Base-by-base conservation (phyloP, 1,140 invertebrate species). In the Achroia grisella region DNA sequence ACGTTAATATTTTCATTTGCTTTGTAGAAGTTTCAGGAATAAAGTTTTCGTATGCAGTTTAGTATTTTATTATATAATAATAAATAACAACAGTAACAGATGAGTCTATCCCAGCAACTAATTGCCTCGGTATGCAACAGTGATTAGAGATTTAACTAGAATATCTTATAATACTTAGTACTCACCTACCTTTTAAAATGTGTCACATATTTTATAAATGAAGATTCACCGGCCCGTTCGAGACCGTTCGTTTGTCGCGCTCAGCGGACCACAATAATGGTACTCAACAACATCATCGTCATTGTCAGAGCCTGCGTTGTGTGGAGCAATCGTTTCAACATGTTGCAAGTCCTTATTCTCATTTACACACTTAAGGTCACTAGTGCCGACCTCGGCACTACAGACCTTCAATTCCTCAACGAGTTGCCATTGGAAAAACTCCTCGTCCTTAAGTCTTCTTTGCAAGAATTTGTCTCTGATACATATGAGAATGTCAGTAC, bases 381-480 rank as follows among this genome's bases (percentile, higher is more conserved):
- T 13, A 37, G 23, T 0, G 47, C 44, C 2, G 60, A 73, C 15
- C 40, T 61, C 10, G 53, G 56, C 0, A 64, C 59, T 3, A 67
- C 72, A 40, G 71, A 79, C 30, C 43, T 86, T 11, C 61, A 77
- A 40, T 71, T 70, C 10, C 59, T 87, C 4, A 83, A 81, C 44
- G 76, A 85, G 52, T 39, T 87, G 13, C 63, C 75, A 4, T 43
- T 87, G 10, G 72, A 86, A 9, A 87, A 86, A 39, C 58, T 87
- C 10, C 37, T 87, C 23, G 61, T 60, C 31, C 46, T 86, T n/a
- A 86, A 86, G 43, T 63, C 52, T 36, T 80, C 79, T 8, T 53
- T 87, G 9, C 61, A 72, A 51, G 73, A 83, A 8, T 42, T 82
- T 1, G 61, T 63, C 0, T 56, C 52, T 1, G 23, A 41, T 10